phyloP scores from a whole-genome alignment of 2,888 invertebrate genomes.

The Labia minor region DNA sequence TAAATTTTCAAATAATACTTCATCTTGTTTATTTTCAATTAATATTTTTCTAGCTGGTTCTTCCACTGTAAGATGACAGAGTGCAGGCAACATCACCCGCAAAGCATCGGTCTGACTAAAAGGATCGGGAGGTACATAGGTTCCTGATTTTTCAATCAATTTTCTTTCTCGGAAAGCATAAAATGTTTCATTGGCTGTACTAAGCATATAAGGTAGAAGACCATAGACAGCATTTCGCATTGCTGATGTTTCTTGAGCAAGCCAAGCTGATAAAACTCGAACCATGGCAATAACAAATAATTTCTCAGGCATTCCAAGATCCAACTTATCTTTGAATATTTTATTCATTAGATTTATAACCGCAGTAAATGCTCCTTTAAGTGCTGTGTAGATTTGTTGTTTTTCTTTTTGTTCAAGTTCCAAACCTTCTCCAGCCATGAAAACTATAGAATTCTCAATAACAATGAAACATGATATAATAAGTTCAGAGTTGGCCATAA shows the following conservation, averaged over 20 bases:
- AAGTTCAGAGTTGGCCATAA: constrained; percentile 62
- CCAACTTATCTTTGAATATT: constrained; percentile 56
- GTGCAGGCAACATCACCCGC: constrained; percentile 71
- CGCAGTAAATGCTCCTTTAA: constrained; percentile 80
- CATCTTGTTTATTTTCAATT: constrained; percentile 65
- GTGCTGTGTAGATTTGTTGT: constrained; percentile 76
- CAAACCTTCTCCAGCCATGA: constrained; percentile 67
- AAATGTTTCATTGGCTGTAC: constrained; percentile 71
- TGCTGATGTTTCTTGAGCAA: constrained; percentile 81
- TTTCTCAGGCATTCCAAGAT: constrained; percentile 50
- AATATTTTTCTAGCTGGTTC: constrained; percentile 74
- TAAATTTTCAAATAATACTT: constrained; percentile 65
- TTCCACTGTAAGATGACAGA: constrained; percentile 86
- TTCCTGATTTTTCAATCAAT: constrained; percentile 49
- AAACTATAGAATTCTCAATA: constrained; percentile 65
- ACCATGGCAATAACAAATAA: constrained; percentile 75
- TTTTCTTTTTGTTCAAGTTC: constrained; percentile 84
- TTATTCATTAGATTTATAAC: constrained; percentile 62
- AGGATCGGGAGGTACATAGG: constrained; percentile 38
- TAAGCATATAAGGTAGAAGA: constrained; percentile 69
- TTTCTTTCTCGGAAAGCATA: constrained; percentile 57
- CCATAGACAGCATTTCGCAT: constrained; percentile 74
- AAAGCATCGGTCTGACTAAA: constrained; percentile 59
- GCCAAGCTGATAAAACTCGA: constrained; percentile 75
- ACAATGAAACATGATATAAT: constrained; percentile 75